Evolutionary conservation across 2,888 invertebrate genomes (phyloP).

Genomic region (Rotaria sp.): DNA sequence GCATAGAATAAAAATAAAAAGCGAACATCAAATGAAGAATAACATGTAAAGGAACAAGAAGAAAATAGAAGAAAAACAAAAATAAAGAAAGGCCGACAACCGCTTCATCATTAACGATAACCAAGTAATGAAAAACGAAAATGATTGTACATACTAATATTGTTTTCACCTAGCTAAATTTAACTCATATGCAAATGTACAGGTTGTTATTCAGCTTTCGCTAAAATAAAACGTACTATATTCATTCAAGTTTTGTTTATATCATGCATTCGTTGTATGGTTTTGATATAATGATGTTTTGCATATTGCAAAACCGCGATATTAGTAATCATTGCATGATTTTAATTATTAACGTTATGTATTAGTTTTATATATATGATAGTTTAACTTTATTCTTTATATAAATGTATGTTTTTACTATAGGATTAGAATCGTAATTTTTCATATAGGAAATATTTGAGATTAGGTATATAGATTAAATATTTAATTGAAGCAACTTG

Average conservation of each 20-base stretch:
- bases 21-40: not conserved
- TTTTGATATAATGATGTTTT: not conserved
- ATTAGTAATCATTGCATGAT: too few species aligned
- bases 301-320: too few species aligned
- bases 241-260: not conserved
- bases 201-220: not conserved
- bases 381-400: too few species aligned
- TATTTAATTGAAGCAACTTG: not conserved
- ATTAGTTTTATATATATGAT: too few species aligned
- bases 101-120: not conserved
- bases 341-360: too few species aligned
- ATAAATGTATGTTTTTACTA: too few species aligned
- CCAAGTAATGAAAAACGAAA: not conserved
- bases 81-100: not conserved
- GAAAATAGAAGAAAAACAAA: not conserved
- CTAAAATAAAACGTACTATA: not conserved
- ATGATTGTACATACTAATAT: not conserved
- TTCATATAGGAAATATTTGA: too few species aligned
- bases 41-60: not conserved
- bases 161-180: not conserved
- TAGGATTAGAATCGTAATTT: too few species aligned
- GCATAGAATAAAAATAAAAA: not conserved
- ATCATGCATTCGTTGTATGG: not conserved
- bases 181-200: not conserved
- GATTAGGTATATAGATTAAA: too few species aligned